phyloP scores from a whole-genome alignment of 2,113 vertebrate genomes.

The Passerina amoena region DNA sequence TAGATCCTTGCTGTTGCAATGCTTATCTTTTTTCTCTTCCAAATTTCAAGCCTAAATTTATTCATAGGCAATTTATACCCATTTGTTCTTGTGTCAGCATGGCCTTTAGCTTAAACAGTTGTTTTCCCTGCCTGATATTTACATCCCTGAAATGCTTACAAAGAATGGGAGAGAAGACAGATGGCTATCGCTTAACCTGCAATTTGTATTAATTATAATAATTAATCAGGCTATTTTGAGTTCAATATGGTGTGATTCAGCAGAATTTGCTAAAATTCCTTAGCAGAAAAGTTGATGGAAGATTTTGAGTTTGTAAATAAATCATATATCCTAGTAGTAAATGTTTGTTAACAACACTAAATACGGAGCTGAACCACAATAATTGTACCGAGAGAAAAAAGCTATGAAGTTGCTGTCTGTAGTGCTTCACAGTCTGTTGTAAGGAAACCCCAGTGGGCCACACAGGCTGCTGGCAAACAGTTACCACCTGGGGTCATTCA shows the following conservation, averaged over 20 bases:
- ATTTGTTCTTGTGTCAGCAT: slow-evolving; percentile 31
- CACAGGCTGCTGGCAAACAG: not conserved
- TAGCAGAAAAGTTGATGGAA: not conserved
- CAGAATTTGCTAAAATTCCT: not conserved
- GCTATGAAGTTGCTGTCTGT: rapidly evolving
- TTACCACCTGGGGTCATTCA: not conserved
- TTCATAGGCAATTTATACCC: slow-evolving; percentile 3
- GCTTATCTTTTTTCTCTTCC: not conserved
- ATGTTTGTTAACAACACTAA: not conserved
- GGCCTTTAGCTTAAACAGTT: slow-evolving; percentile 34
- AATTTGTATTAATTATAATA: slow-evolving; percentile 41
- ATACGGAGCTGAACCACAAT: not conserved
- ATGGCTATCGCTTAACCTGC: slow-evolving; percentile 1
- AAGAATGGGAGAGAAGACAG: not conserved
- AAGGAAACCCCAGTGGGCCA: not conserved
- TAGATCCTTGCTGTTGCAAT: not conserved
- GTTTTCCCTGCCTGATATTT: slow-evolving; percentile 26
- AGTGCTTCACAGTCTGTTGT: not conserved
- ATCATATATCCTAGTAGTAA: not conserved
- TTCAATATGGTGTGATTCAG: not conserved
- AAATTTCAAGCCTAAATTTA: not conserved
- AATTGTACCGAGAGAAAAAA: not conserved
- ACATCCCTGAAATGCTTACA: not conserved
- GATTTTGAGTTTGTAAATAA: not conserved
- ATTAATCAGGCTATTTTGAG: not conserved